Conservation (phyloP, 2,113 vertebrate species). For the Brienomyrus brachyistius region DNA sequence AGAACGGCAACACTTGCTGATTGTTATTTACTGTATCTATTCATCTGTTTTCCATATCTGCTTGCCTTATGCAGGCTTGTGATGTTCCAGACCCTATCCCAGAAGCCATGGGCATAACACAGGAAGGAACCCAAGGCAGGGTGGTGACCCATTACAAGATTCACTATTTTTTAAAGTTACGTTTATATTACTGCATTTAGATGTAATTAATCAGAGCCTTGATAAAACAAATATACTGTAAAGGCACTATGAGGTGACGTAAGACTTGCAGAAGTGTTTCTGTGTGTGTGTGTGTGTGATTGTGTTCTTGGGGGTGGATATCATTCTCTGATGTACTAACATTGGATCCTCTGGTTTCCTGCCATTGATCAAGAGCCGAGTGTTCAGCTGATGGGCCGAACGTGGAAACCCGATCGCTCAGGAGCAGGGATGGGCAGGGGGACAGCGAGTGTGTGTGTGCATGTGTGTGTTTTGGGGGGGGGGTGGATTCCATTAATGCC, state of each 20-base stretch:
- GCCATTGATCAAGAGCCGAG: slow-evolving; percentile 90
- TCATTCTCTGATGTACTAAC: slow-evolving; percentile 93
- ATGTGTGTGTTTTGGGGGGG: background rate
- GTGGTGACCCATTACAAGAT: background rate
- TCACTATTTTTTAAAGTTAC: background rate
- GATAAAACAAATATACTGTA: background rate
- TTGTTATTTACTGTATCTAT: background rate
- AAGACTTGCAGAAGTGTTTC: slow-evolving; percentile 38
- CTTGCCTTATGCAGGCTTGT: background rate
- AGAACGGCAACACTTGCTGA: background rate
- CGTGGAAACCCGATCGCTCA: slow-evolving; percentile 80
- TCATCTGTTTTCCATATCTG: background rate
- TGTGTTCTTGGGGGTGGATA: slow-evolving; percentile 57
- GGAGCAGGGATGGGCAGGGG: slow-evolving; percentile 42
- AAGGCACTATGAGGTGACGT: slow-evolving; percentile 32
- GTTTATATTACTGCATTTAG: background rate
- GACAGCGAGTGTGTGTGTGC: background rate
- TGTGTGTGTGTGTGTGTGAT: slow-evolving; percentile 29
- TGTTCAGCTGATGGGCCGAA: slow-evolving; percentile 81
- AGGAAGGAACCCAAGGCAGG: background rate
- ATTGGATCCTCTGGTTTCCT: slow-evolving; percentile 92
- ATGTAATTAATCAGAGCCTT: background rate
- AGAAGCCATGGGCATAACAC: background rate
- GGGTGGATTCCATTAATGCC: background rate
- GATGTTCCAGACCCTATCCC: background rate